Base-by-base conservation (phyloP, 1,140 invertebrate genomes). In the Zaprionus gabonicus region DNA sequence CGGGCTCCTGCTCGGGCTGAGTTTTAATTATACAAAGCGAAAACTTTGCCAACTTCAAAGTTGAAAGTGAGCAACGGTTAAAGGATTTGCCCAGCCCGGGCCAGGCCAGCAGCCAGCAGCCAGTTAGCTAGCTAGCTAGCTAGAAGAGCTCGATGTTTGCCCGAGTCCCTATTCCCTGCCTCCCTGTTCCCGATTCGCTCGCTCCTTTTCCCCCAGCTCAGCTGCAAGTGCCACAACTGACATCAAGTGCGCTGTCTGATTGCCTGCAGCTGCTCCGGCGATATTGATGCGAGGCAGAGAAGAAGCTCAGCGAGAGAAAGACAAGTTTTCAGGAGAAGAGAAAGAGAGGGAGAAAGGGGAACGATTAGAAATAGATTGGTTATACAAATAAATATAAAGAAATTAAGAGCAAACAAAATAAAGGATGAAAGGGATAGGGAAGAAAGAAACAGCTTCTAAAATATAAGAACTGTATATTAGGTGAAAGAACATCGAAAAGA, bases 1-100 rank as follows among this genome's bases (percentile, higher is more conserved):
- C 23, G 3, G 9, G 10, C 51, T 34, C 44, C 17, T n/a, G n/a
- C 41, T 46, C 41, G 41, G 41, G 76, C 80, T 72, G 79, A 77
- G 82, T 86, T 86, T 86, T 86, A 86, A 86, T 86, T 86, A 86
- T 87, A 88, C 83, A 87, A 87, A 82, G 84, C 80, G 68, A 87
- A 86, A 86, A 86, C 77, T 86, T 87, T 80, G 34, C 72, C 71
- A 75, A 71, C 59, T 75, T 65, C 55, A 57, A 76, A 70, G 59
- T 71, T 70, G 72, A 70, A 70, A 63, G 59, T 70, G 67, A 69
- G 66, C 51, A 70, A 75, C 67, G 58, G 72, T 74, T 75, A 63
- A 75, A 70, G 59, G 71, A 67, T 68, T 68, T 73, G 20, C 46
- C 44, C 41, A 46, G n/a, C n/a, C 41, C 41, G 3, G 15, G n/a